Base-by-base conservation (phyloP, 2,113 vertebrate species). In the Arvicanthis niloticus region DNA sequence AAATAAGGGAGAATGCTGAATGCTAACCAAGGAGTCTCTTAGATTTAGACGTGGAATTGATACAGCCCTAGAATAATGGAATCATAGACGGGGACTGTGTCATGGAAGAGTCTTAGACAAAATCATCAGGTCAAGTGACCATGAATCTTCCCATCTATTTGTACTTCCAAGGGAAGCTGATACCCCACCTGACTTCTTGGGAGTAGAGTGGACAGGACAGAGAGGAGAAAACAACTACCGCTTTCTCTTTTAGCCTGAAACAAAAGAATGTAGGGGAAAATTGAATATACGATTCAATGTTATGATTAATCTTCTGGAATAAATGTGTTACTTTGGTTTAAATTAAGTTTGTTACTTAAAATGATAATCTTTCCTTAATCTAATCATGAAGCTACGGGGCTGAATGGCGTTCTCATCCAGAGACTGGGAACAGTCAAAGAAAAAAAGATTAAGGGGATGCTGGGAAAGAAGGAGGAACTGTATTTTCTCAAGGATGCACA, bases 271-370 rank as follows among this genome's bases (percentile, higher is more conserved):
- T 9, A 42, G n/a, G 75, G 29, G 56, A 29, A 21, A 93, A 34
- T 12, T 73, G 21, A 53, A 82, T 72, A 58, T 34, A 19, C 78
- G 89, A 90, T 72, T 82, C 53, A 91, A 31, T 51, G 3, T 77
- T 81, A 60, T 56, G 6, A 56, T 62, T 77, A 51, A 72, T 78
- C 5, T 77, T 68, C 70, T 84, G 40, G 12, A 85, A 29, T 77
- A 77, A 82, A 60, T 62, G 78, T 96, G 34, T 42, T 42, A 53
- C 24, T 72, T 81, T 89, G 11, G 10, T 56, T 93, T 87, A 86
- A 58, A 86, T 77, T 87, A 53, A 91, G 62, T 80, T 92, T 68
- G 1, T 89, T 58, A 75, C 37, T 51, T 93, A 88, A 84, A 73
- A 26, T 86, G 34, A 60, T 16, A 73, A 72, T 78, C 51, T 86